A percentile compares a stretch with the other conserved stretches of the same genome.
Evolutionary conservation across 2,113 vertebrate genomes (phyloP).

Genomic region (sheep (Ovis aries)): DNA sequence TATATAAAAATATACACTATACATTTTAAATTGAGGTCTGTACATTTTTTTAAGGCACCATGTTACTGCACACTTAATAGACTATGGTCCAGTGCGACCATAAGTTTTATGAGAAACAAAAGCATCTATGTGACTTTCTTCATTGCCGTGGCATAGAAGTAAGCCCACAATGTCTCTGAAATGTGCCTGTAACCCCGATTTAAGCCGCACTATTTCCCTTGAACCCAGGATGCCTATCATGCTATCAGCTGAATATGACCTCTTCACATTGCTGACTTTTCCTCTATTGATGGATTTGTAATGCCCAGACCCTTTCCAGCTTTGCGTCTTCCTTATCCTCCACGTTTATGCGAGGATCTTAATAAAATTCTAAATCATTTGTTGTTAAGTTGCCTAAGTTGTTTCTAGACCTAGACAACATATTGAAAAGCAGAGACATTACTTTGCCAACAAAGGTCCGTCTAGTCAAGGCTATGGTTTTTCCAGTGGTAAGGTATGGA

Average conservation of each 20-base stretch:
- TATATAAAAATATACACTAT: not conserved
- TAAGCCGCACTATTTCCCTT: fast-evolving
- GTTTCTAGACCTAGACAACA: not conserved
- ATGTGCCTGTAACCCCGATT: not conserved
- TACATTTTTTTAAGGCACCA: not conserved
- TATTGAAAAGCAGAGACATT: not conserved
- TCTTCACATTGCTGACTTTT: not conserved
- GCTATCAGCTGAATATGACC: fast-evolving
- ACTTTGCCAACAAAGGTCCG: not conserved
- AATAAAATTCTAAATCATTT: not conserved
- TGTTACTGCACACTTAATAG: not conserved
- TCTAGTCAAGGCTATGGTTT: not conserved
- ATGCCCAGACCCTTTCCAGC: not conserved
- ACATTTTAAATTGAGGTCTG: not conserved
- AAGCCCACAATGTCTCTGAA: not conserved
- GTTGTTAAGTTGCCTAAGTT: not conserved
- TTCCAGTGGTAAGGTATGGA: not conserved
- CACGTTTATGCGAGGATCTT: not conserved
- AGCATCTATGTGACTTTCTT: not conserved
- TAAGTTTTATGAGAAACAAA: not conserved
- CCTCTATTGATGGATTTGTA: not conserved
- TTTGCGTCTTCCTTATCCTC: fast-evolving
- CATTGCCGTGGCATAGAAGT: not conserved
- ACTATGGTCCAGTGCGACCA: fast-evolving
- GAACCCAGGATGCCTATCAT: fast-evolving